phyloP scores from a whole-genome alignment of 2,113 vertebrate species.

The Penelope pileata region DNA sequence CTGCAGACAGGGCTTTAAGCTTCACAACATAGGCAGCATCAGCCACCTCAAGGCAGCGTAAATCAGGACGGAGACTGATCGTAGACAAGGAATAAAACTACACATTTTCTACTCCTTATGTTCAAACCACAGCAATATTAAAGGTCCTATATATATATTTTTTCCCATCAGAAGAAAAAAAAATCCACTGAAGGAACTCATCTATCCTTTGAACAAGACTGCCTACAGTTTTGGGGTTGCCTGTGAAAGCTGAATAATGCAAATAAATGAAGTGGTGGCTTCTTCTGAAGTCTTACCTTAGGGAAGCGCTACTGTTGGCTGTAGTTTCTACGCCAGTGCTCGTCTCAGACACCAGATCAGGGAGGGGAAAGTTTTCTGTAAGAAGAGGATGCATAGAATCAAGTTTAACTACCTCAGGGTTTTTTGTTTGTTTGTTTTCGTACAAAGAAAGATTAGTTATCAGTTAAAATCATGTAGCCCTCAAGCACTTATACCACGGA shows the following conservation, averaged over 20 bases:
- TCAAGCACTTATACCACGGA: neutral
- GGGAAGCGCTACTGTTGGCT: conserved; percentile 89
- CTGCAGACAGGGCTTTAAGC: neutral
- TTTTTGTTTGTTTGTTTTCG: neutral
- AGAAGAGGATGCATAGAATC: conserved; percentile 5
- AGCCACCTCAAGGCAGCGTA: neutral
- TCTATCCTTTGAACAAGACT: neutral
- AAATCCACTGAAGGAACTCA: neutral
- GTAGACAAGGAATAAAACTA: neutral
- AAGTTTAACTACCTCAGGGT: neutral
- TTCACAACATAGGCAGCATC: neutral
- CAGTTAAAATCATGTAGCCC: neutral
- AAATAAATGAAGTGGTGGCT: neutral
- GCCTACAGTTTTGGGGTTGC: neutral
- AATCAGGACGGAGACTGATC: neutral
- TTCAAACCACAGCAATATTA: neutral
- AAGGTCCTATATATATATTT: neutral
- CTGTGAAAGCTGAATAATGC: neutral
- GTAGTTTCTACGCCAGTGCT: conserved; percentile 93
- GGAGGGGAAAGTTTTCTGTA: conserved; percentile 93
- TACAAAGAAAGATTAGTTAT: neutral
- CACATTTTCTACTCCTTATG: neutral
- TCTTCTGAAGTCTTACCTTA: conserved; percentile 78
- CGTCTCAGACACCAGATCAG: conserved; percentile 91
- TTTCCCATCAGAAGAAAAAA: neutral